Evolutionary conservation across 2,888 invertebrate species (phyloP).

Genomic region (Timandra comae): DNA sequence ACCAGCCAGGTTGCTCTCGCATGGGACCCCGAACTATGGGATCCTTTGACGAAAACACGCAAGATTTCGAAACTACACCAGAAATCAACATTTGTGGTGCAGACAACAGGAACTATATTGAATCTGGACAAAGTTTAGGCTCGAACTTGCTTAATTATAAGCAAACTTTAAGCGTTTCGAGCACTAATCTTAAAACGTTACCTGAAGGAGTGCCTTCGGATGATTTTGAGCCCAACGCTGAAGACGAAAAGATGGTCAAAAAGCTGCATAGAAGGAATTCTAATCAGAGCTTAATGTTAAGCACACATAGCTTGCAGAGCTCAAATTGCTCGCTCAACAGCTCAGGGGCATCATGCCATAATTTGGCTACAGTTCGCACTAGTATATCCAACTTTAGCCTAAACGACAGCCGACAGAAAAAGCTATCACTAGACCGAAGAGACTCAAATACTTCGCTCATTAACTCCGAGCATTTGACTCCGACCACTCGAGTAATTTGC

Average conservation of each 20-base stretch:
- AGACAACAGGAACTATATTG: constrained; percentile 43
- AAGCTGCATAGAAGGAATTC: constrained; percentile 78
- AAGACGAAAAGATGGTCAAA: constrained; percentile 61
- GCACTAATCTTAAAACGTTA: constrained; percentile 82
- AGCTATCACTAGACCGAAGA: constrained; percentile 85
- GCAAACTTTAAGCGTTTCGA: constrained; percentile 80
- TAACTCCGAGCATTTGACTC: constrained; percentile 67
- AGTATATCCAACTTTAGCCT: constrained; percentile 68
- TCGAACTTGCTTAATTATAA: constrained; percentile 79
- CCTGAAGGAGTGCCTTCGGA: constrained; percentile 84
- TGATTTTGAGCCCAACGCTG: constrained; percentile 73
- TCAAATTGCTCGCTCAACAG: constrained; percentile 72
- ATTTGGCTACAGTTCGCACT: constrained; percentile 58
- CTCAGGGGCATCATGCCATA: constrained; percentile 62
- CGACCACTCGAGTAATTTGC: constrained; percentile 63
- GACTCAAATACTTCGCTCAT: constrained; percentile 92
- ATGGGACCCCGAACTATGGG: constrained; percentile 64
- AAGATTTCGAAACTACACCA: constrained; percentile 54
- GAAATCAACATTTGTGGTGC: constrained; percentile 54
- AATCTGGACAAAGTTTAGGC: constrained; percentile 54
- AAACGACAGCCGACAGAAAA: constrained; percentile 69
- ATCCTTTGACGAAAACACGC: constrained; percentile 68
- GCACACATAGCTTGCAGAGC: constrained; percentile 72
- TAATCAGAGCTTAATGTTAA: constrained; percentile 78
- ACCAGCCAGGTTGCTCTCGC: constrained; percentile 61